A percentile compares a stretch with the other conserved stretches of the same genome.
Conservation (phyloP, 2,797 vertebrate genomes). For the Galaxias olidus region DNA sequence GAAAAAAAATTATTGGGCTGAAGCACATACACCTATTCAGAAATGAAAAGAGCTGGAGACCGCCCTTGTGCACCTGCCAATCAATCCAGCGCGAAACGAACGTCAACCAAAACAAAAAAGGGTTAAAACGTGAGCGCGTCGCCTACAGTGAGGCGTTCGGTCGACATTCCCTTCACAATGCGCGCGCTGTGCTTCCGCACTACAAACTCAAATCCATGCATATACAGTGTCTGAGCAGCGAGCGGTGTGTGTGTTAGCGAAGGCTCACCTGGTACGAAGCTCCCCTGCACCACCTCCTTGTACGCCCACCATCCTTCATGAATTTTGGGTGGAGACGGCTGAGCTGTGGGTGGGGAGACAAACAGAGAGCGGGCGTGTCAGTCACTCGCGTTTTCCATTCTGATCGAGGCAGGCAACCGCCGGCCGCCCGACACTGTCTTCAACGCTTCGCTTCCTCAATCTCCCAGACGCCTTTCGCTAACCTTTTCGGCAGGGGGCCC, state of each 20-base stretch:
- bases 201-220: slow-evolving; percentile 27
- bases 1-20: slow-evolving; percentile 60
- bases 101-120: slow-evolving; percentile 16
- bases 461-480: slow-evolving; percentile 8
- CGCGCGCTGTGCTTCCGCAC: slow-evolving; percentile 22
- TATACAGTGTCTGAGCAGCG: not conserved
- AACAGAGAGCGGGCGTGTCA: slow-evolving; percentile 47
- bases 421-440: slow-evolving; percentile 4
- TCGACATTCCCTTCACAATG: slow-evolving; percentile 26
- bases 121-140: slow-evolving; percentile 35
- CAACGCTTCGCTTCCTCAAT: not conserved
- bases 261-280: slow-evolving; percentile 93
- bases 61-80: slow-evolving; percentile 37
- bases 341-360: slow-evolving; percentile 78
- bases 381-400: slow-evolving; percentile 33
- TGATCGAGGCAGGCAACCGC: slow-evolving; percentile 18
- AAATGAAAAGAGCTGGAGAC: slow-evolving; percentile 41
- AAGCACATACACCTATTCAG: slow-evolving; percentile 38
- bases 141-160: slow-evolving; percentile 50
- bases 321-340: slow-evolving; percentile 96
- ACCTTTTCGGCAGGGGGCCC: slow-evolving; percentile 28
- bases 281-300: slow-evolving; percentile 98
- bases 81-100: slow-evolving; percentile 44
- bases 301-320: slow-evolving; percentile 99
- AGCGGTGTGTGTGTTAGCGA: slow-evolving; percentile 10